Base-by-base conservation (phyloP, 2,888 invertebrate genomes). In the Cephus spinipes region DNA sequence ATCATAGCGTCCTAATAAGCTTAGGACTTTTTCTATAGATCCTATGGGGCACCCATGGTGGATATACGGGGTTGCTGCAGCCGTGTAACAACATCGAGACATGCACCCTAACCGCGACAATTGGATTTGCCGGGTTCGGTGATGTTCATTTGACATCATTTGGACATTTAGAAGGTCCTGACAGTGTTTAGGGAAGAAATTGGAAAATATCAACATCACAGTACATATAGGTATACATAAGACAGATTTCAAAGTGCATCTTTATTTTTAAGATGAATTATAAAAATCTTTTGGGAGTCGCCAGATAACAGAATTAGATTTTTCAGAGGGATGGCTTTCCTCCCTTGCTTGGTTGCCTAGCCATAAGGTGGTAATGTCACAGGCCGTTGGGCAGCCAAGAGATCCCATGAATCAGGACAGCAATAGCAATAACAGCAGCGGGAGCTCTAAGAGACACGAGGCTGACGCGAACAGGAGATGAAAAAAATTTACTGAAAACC, bases 81-180 rank as follows among this genome's bases (percentile, higher is more conserved):
- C 83, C 79, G 32, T 79, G 77, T 82, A 85, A 81, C 79, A 83
- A 83, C 80, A 84, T 82, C 79, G 82, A 85, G 81, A 84, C 79
- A 81, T 68, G 77, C 82, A 79, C 79, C 79, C 75, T 69, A 30
- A 73, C 77, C 69, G 36, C 76, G 82, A 79, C 90, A 90, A 90
- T 90, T 90, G 90, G 90, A 90, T 90, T 90, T 90, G 82, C 83
- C 81, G 82, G 85, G 79, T 81, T 85, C 85, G 84, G 84, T 86
- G 90, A 90, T 90, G 90, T 90, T 90, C 90, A 90, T 90, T 90
- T 90, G 88, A 89, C 89, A 89, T 90, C 85, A 88, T 89, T 87
- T 88, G 86, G 86, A 88, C 85, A 86, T 88, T 89, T 88, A 87
- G 83, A 55, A 55, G 23, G 55, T 23, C 55, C 55, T 9, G 55